Evolutionary conservation across 2,888 invertebrate genomes (phyloP).

Genomic region (Sinelater perroti): DNA sequence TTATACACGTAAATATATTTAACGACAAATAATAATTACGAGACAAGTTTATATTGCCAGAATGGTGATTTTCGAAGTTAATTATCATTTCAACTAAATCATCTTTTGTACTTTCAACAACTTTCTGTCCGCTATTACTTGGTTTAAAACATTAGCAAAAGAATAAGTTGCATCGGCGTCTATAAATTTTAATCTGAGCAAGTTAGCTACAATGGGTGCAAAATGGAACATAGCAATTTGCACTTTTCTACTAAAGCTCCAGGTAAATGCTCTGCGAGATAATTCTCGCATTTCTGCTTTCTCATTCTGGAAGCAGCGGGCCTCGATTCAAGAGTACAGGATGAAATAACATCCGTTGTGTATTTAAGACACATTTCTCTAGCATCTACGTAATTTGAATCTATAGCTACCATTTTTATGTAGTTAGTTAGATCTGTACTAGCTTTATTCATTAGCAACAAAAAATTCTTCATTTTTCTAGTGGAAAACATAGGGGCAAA

Average conservation of each 20-base stretch:
- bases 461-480: slow-evolving; percentile 61
- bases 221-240: slow-evolving; percentile 47
- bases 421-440: slow-evolving; percentile 34
- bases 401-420: background rate
- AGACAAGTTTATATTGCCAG: no score
- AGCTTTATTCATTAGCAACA: slow-evolving; percentile 59
- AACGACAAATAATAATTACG: no score
- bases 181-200: slow-evolving; percentile 46
- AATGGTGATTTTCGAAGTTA: no score
- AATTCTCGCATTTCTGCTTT: slow-evolving; percentile 55
- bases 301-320: slow-evolving; percentile 55
- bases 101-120: no score
- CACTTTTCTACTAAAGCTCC: slow-evolving; percentile 46
- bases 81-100: no score
- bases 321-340: slow-evolving; percentile 59
- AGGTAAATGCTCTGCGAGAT: slow-evolving; percentile 52
- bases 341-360: slow-evolving; percentile 60
- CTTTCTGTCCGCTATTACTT: no score
- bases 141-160: no score
- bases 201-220: slow-evolving; percentile 41
- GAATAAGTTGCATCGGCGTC: no score
- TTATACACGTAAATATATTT: no score
- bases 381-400: slow-evolving; percentile 43
- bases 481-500: background rate
- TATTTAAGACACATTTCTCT: slow-evolving; percentile 56